Base-by-base conservation (phyloP, 2,888 invertebrate genomes). In the Phalangium opilio region DNA sequence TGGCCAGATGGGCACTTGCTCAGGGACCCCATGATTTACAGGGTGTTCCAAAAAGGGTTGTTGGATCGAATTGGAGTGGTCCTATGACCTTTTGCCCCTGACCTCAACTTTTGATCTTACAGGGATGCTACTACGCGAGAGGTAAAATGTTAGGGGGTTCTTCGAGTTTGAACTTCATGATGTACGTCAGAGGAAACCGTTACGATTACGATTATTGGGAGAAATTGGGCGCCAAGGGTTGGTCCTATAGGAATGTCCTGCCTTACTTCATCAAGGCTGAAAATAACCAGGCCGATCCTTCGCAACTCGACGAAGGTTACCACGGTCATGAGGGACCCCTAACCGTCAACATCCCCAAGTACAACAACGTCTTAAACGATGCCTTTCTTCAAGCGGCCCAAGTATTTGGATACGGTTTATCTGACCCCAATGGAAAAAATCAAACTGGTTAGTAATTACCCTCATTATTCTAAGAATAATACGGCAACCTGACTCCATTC, bases 121-220 rank as follows among this genome's bases (percentile, higher is more conserved):
- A 27, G 27, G 8, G 27, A 27, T 27, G 27, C 8, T 27, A 7
- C 27, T 4, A 7, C 8, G 5, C 89, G 0, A 74, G 87, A 49
- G 90, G 91, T 43, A 87, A 87, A 69, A 85, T 87, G 0, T 72
- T 89, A 1, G 89, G 87, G 0, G 90, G 90, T 0, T 83, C 83
- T 3, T 83, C 83, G 35, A 84, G 86, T 1, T 70, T 89, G 1
- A 90, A 89, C 62, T 84, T 84, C 1, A 89, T 90, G 89, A 73
- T 89, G 0, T 91, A 91, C 68, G 79, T 86, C 11, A 71, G 91
- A 52, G 91, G 91, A 1, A 89, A 89, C 64, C 74, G 75, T 47
- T 70, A 81, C 1, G 90, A 91, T 65, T 93, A 76, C 63, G 83
- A 90, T 64, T 75, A 80, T 45, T 93, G 91, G 91, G 83, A 81